A percentile compares a stretch with the other conserved stretches of the same genome.
Conservation (phyloP, 2,888 invertebrate genomes). For the Podabrus alpinus region DNA sequence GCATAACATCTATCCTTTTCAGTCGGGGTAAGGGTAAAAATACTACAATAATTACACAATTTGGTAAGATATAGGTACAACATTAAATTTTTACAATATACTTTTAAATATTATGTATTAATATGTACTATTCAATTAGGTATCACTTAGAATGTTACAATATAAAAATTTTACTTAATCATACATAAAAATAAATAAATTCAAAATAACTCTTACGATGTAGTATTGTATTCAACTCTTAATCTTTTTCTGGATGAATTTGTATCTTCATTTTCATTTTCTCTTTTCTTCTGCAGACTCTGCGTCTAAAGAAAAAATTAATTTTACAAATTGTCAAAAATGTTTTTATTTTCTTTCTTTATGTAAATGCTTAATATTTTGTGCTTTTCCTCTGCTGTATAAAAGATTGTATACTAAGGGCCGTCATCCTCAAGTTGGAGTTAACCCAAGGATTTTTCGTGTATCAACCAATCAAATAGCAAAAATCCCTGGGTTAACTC, state of each 20-base stretch:
- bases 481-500: too few species aligned
- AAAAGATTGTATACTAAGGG: too few species aligned
- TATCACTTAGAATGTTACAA: neutral
- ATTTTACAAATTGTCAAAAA: neutral
- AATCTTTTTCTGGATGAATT: slow-evolving; percentile 47
- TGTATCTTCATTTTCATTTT: slow-evolving; percentile 47
- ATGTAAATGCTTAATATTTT: too few species aligned
- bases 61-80: neutral
- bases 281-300: slow-evolving; percentile 50
- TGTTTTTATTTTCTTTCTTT: neutral
- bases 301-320: slow-evolving; percentile 19
- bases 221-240: slow-evolving; percentile 42
- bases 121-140: neutral
- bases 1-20: neutral
- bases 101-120: neutral
- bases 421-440: too few species aligned
- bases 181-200: neutral
- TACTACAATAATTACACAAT: neutral
- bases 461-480: too few species aligned
- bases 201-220: neutral
- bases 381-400: too few species aligned
- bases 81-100: neutral
- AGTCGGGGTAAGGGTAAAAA: neutral
- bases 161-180: neutral
- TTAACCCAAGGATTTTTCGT: too few species aligned